A percentile compares a stretch with the other conserved stretches of the same genome.
Evolutionary conservation across 2,888 invertebrate genomes (phyloP).

Genomic region (Clusia tigrina): DNA sequence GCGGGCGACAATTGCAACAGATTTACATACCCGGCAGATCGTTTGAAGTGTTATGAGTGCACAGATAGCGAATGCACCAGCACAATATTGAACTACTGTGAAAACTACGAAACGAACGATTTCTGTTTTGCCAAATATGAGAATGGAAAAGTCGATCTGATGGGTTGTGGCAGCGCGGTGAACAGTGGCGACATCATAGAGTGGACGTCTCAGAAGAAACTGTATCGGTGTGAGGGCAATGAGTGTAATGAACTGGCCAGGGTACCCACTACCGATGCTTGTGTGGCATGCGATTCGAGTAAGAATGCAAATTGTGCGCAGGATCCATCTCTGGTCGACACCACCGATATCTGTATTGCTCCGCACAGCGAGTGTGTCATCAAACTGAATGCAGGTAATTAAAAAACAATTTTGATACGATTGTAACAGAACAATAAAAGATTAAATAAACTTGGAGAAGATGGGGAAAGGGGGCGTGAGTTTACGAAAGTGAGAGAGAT

Average conservation of each 20-base stretch:
- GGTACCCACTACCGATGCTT: constrained; percentile 44
- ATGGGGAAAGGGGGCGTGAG: too few relatives aligned
- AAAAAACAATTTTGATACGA: too few relatives aligned
- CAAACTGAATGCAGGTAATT: constrained; percentile 34
- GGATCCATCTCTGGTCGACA: constrained; percentile 38
- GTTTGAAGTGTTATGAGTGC: constrained; percentile 53
- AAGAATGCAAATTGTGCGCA: constrained; percentile 50
- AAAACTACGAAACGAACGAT: constrained; percentile 43
- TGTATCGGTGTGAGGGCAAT: constrained; percentile 44
- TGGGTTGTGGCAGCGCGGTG: constrained; percentile 54
- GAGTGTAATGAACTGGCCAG: constrained; percentile 47
- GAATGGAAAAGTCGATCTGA: constrained; percentile 36
- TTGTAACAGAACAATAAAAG: too few relatives aligned
- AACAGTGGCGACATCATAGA: constrained; percentile 41
- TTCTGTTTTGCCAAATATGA: constrained; percentile 56
- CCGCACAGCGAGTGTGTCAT: constrained; percentile 47
- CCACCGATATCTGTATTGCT: constrained; percentile 39
- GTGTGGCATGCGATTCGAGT: constrained; percentile 54
- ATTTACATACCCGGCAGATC: constrained; percentile 49
- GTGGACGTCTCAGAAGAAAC: constrained; percentile 47
- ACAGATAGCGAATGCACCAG: constrained; percentile 36
- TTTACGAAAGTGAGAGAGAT: too few relatives aligned
- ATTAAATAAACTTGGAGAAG: too few relatives aligned
- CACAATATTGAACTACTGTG: constrained; percentile 42
- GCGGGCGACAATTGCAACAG: constrained; percentile 44